Percentiles rank a stretch among this genome's conserved stretches.
phyloP scores from a whole-genome alignment of 2,113 vertebrate genomes.

The Ochotona curzoniae region DNA sequence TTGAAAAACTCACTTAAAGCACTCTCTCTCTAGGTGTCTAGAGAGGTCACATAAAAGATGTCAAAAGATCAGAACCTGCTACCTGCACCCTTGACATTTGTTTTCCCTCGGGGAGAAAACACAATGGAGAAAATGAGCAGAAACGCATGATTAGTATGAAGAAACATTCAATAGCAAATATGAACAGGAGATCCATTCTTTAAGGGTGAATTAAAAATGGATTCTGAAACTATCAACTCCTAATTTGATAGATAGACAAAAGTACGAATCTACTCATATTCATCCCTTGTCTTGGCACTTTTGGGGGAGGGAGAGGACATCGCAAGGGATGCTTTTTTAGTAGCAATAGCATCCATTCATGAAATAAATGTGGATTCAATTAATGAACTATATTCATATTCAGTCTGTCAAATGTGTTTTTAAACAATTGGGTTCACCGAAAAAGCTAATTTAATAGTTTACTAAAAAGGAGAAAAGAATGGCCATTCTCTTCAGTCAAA shows the following conservation, averaged over 20 bases:
- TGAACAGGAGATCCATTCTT: background rate
- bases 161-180: constrained; percentile 20
- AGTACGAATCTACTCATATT: background rate
- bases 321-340: constrained; percentile 54
- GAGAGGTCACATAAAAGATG: constrained; percentile 5
- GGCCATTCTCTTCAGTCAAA: constrained; percentile 49
- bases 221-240: background rate
- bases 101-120: background rate
- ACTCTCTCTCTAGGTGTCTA: background rate
- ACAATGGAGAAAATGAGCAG: background rate
- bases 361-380: constrained; percentile 64
- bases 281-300: background rate
- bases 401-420: constrained; percentile 67
- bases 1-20: constrained; percentile 37
- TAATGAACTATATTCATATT: constrained; percentile 54
- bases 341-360: constrained; percentile 53
- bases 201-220: background rate
- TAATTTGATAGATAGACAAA: background rate
- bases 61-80: background rate
- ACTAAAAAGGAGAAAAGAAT: constrained; percentile 55
- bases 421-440: constrained; percentile 45
- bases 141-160: background rate
- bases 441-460: constrained; percentile 54
- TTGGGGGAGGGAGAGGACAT: background rate
- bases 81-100: background rate